Conservation (phyloP, 2,797 vertebrate genomes). For the Falco novaeseelandiae region DNA sequence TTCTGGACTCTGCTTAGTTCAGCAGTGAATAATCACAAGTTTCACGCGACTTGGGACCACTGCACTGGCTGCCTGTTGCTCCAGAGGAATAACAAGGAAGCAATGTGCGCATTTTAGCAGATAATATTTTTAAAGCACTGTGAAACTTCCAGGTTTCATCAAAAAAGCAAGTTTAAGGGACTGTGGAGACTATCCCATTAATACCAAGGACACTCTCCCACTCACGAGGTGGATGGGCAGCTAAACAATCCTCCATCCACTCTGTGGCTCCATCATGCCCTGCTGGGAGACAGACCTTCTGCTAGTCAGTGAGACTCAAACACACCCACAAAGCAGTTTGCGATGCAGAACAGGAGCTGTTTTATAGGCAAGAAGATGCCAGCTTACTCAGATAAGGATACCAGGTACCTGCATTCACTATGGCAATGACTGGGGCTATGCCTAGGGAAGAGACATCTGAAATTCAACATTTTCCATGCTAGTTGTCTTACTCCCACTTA, state of each 20-base stretch:
- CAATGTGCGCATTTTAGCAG: neutral
- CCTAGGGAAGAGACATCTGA: neutral
- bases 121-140: neutral
- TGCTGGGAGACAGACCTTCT: neutral
- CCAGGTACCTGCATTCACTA: neutral
- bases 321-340: neutral
- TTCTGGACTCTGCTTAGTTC: neutral
- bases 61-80: neutral
- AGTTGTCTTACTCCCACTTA: neutral
- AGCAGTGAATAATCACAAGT: neutral
- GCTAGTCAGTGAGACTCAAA: neutral
- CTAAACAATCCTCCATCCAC: neutral
- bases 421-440: neutral
- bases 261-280: neutral
- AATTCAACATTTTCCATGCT: neutral
- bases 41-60: neutral
- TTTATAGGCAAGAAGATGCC: neutral
- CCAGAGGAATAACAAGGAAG: neutral
- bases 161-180: neutral
- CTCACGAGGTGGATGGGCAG: rapidly evolving
- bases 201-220: neutral
- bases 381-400: neutral
- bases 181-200: neutral
- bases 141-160: neutral
- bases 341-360: neutral